phyloP scores from a whole-genome alignment of 2,888 invertebrate species.

The Drosophila conformis region DNA sequence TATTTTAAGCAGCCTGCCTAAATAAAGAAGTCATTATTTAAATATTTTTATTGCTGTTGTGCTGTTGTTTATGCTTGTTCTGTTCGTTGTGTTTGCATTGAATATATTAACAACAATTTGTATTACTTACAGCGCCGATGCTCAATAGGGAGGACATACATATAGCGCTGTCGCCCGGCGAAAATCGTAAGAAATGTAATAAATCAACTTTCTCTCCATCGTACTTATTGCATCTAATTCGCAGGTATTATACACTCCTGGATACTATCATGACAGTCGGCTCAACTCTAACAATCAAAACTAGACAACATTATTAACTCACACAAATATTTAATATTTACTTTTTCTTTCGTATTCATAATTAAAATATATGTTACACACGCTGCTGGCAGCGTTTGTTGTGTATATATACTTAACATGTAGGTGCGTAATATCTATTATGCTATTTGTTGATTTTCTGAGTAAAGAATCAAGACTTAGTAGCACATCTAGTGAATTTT shows the following conservation, averaged over 20 bases:
- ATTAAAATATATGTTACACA: slow-evolving; percentile 18
- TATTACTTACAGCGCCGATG: slow-evolving; percentile 81
- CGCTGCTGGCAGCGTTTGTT: slow-evolving; percentile 66
- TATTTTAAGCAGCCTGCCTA: slow-evolving; percentile 57
- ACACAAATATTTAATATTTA: slow-evolving; percentile 15
- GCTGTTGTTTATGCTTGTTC: slow-evolving; percentile 13
- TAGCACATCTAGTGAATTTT: slow-evolving; percentile 55
- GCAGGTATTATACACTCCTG: slow-evolving; percentile 92
- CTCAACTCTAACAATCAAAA: slow-evolving; percentile 50
- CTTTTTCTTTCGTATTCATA: slow-evolving; percentile 39
- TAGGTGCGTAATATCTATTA: slow-evolving; percentile 25
- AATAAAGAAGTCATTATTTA: slow-evolving; percentile 71
- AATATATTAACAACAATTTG: slow-evolving; percentile 7
- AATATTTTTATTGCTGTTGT: slow-evolving; percentile 50
- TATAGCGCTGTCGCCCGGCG: slow-evolving; percentile 87
- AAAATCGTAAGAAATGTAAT: slow-evolving; percentile 81
- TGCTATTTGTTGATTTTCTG: slow-evolving; percentile 47
- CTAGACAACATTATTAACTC: slow-evolving; percentile 45
- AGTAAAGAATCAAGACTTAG: slow-evolving; percentile 61
- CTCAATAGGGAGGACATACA: slow-evolving; percentile 87
- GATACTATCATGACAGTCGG: slow-evolving; percentile 86
- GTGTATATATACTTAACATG: slow-evolving; percentile 8
- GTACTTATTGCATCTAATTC: neutral
- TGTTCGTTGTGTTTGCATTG: slow-evolving; percentile 3
- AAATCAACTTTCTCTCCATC: neutral